These are phyloP conservation scores for Sinocyclocheilus rhinocerous DNA, from an alignment of 2,113 vertebrate species.

Conservation along the genomic window DNA sequence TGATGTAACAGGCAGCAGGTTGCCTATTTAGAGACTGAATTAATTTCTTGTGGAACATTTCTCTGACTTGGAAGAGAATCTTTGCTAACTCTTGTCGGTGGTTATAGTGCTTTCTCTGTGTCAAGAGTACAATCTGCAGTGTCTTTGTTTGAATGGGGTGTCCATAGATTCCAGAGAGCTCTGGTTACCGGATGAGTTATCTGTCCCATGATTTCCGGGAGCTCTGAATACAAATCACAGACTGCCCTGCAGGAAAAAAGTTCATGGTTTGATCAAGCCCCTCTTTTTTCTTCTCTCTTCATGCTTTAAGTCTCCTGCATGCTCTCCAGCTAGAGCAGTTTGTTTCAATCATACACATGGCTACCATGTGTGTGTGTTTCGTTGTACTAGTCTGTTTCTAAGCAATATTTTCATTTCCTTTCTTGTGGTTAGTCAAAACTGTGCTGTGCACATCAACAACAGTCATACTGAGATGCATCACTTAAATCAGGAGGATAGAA, in stretches of 20 bases:
- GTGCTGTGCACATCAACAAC: background rate
- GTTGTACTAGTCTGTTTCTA: background rate
- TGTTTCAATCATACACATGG: constrained; percentile 16
- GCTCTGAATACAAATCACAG: constrained; percentile 27
- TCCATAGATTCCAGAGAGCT: constrained; percentile 24
- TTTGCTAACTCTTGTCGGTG: background rate
- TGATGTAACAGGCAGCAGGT: background rate
- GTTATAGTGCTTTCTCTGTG: background rate
- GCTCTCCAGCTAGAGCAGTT: background rate
- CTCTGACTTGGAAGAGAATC: constrained; percentile 1
- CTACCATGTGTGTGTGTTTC: background rate
- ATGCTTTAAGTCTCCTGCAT: background rate
- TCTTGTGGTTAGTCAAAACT: background rate
- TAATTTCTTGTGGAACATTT: background rate
- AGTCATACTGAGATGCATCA: background rate
- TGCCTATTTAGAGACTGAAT: background rate
- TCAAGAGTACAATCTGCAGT: background rate
- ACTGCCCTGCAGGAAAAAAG: constrained; percentile 4
- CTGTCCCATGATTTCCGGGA: constrained; percentile 33
- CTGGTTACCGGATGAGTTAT: constrained; percentile 35
- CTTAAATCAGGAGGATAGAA: background rate
- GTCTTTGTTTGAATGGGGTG: constrained; percentile 36
- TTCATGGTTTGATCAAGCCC: background rate
- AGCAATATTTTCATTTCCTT: constrained; percentile 33
- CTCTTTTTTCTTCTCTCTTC: background rate